These are phyloP conservation scores for Chloroceryle amazona DNA, from an alignment of 2,797 vertebrate genomes.

Conservation along the genomic window DNA sequence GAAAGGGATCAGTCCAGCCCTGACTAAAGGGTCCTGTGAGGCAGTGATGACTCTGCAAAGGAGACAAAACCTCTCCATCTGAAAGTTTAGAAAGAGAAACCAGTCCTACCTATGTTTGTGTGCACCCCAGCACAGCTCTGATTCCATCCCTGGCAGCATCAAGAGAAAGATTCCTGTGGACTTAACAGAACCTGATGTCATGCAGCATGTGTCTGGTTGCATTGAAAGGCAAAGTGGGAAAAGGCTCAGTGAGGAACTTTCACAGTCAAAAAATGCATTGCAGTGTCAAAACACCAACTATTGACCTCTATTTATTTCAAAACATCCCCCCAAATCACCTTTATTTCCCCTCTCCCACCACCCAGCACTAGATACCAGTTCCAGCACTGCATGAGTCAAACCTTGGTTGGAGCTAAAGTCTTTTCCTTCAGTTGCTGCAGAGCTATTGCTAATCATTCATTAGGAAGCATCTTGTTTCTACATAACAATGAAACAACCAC, in stretches of 20 bases:
- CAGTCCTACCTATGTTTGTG: background rate
- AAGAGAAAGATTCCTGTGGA: background rate
- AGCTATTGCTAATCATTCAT: background rate
- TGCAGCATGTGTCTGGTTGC: background rate
- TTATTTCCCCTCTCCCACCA: background rate
- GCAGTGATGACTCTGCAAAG: background rate
- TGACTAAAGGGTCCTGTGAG: background rate
- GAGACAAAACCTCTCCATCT: background rate
- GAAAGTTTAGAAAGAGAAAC: background rate
- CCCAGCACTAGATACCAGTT: background rate
- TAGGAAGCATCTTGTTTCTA: background rate
- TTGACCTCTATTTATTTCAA: background rate
- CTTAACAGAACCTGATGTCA: background rate
- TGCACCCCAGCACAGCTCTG: background rate
- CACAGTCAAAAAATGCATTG: background rate
- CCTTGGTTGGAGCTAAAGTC: background rate
- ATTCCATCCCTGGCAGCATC: background rate
- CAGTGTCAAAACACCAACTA: background rate
- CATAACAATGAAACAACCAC: background rate
- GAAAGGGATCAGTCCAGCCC: background rate
- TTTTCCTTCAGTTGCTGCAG: background rate
- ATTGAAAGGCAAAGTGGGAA: background rate
- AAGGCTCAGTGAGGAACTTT: background rate
- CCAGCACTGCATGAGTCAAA: background rate
- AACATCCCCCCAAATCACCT: background rate